Evolutionary conservation across 2,888 invertebrate species (phyloP).

Genomic region (Xylocampa areola): DNA sequence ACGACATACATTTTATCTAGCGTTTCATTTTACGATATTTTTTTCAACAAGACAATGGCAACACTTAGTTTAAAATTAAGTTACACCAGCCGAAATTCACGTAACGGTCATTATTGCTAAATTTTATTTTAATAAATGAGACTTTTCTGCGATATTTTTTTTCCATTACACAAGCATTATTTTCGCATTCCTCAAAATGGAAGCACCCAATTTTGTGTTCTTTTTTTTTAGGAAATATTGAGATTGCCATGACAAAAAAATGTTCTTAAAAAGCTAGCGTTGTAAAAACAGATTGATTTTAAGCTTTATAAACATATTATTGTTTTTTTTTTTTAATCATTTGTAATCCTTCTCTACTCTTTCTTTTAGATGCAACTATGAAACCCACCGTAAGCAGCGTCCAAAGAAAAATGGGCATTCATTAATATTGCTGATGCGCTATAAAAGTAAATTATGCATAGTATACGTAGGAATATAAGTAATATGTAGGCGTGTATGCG

Average conservation of each 20-base stretch:
- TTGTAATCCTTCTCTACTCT: conserved; percentile 91
- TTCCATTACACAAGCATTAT: conserved; percentile 40
- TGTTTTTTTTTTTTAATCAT: conserved; percentile 77
- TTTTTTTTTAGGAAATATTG: conserved; percentile 45
- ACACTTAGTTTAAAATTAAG: conserved; percentile 57
- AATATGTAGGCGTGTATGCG: conserved; percentile 33
- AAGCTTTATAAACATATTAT: conserved; percentile 60
- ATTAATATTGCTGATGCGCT: conserved; percentile 55
- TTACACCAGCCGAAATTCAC: conserved; percentile 34
- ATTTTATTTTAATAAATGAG: conserved; percentile 19
- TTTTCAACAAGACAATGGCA: conserved; percentile 59
- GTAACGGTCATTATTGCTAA: conserved; percentile 56
- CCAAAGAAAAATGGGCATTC: conserved; percentile 78
- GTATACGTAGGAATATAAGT: conserved; percentile 14
- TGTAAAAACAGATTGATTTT: conserved; percentile 56
- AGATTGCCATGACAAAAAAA: conserved; percentile 62
- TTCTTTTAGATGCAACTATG: conserved; percentile 89
- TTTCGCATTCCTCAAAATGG: conserved; percentile 76
- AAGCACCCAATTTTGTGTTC: conserved; percentile 77
- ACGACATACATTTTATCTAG: conserved; percentile 58
- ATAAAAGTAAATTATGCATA: conserved; percentile 41
- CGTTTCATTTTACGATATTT: conserved; percentile 54
- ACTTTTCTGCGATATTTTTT: conserved; percentile 16
- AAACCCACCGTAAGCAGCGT: conserved; percentile 89
- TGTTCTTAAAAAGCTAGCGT: conserved; percentile 76